Percentiles rank a stretch among this genome's conserved stretches.
phyloP scores from a whole-genome alignment of 2,888 invertebrate genomes.

The Pachliopta kotzebuea region DNA sequence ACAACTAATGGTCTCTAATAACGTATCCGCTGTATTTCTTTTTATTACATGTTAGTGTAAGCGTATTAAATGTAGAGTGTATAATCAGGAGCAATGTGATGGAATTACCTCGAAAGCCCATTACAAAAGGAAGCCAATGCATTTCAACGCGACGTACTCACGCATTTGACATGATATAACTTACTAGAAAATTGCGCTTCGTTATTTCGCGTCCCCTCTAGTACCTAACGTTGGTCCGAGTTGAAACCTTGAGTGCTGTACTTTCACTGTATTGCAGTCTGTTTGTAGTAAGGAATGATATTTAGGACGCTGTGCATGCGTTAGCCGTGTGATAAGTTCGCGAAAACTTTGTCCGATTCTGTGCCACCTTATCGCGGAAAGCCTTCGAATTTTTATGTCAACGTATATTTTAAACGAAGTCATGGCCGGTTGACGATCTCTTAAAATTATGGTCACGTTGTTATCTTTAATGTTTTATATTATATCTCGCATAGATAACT shows the following conservation, averaged over 20 bases:
- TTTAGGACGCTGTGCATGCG: constrained; percentile 30
- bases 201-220: constrained; percentile 30
- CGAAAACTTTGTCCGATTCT: constrained; percentile 41
- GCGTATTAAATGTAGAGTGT: constrained; percentile 12
- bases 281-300: constrained; percentile 33
- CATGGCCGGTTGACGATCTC: constrained; percentile 78
- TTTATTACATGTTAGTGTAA: constrained; percentile 36
- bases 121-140: constrained; percentile 28
- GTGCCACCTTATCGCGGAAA: constrained; percentile 68
- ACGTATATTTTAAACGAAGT: constrained; percentile 65
- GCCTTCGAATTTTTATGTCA: constrained; percentile 61
- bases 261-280: constrained; percentile 60
- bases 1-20: too few relatives aligned
- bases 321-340: constrained; percentile 28
- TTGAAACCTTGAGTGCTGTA: constrained; percentile 58
- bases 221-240: constrained; percentile 41
- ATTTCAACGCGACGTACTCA: constrained; percentile 8
- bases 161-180: constrained; percentile 19
- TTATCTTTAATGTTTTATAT: constrained; percentile 54
- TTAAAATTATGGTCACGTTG: constrained; percentile 67
- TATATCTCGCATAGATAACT: constrained; percentile 55
- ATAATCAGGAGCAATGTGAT: constrained; percentile 24
- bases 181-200: constrained; percentile 17
- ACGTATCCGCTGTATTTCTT: not conserved
- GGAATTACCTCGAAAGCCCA: constrained; percentile 27